Conservation (phyloP, 2,888 invertebrate genomes). For the Mythimna vitellina region DNA sequence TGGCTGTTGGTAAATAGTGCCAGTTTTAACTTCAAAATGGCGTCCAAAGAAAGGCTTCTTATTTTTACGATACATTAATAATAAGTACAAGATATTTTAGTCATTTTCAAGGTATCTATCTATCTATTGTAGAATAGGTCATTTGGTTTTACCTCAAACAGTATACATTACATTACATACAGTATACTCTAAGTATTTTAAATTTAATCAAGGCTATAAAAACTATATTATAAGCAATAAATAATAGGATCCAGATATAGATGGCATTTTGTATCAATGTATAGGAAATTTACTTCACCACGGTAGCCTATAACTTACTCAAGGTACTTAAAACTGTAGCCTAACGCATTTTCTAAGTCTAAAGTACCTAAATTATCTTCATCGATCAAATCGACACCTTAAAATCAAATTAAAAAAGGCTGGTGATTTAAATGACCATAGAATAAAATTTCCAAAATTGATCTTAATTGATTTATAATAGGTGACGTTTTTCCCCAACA, state of each 20-base stretch:
- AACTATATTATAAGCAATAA: neutral
- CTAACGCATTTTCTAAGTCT: neutral
- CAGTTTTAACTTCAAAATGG: constrained; percentile 42
- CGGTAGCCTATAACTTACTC: neutral
- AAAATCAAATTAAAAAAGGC: neutral
- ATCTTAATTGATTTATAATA: neutral
- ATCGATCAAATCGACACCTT: neutral
- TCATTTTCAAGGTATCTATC: no score
- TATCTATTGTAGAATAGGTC: neutral
- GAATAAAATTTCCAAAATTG: neutral
- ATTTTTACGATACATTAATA: neutral
- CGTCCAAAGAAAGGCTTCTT: constrained; percentile 36
- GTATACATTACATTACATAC: no score
- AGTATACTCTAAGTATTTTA: neutral
- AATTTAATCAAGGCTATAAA: neutral
- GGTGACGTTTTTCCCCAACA: neutral
- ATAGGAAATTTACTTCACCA: neutral
- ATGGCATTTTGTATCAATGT: neutral
- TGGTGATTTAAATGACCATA: neutral
- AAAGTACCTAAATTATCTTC: neutral
- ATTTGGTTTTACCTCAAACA: neutral
- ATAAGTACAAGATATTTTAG: neutral
- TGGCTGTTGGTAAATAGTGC: constrained; percentile 42
- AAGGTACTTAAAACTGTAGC: neutral
- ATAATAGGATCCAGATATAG: neutral